Evolutionary conservation across 2,113 vertebrate species (phyloP).

Genomic region (Epinephelus moara): DNA sequence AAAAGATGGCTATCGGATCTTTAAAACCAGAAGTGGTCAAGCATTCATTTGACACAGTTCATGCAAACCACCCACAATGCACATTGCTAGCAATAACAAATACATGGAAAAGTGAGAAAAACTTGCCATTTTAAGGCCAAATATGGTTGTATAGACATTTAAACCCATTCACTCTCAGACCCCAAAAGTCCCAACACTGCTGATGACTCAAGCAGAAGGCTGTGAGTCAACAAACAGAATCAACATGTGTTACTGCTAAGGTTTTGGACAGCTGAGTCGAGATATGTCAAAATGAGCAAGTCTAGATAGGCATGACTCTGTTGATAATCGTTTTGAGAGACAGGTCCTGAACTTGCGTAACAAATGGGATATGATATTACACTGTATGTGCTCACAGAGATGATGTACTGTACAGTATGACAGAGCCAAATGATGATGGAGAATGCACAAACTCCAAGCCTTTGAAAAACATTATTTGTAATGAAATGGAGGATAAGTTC

Average conservation of each 20-base stretch:
- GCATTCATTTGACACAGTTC: constrained; percentile 13
- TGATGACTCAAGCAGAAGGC: constrained; percentile 2
- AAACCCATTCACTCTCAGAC: neutral
- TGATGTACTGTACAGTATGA: constrained; percentile 38
- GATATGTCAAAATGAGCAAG: constrained; percentile 8
- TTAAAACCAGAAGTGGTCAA: constrained; percentile 11
- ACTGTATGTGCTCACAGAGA: constrained; percentile 26
- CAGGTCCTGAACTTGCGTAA: constrained; percentile 4
- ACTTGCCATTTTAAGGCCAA: neutral
- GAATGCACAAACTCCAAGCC: constrained; percentile 16
- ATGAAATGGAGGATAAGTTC: constrained; percentile 42
- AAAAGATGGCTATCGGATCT: constrained; percentile 13
- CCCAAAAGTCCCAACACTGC: neutral
- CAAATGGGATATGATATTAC: constrained; percentile 35
- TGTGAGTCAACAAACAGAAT: constrained; percentile 11
- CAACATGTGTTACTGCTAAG: constrained; percentile 14
- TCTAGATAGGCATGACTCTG: constrained; percentile 24
- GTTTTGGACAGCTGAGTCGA: neutral
- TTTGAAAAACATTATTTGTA: constrained; percentile 9
- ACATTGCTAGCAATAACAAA: neutral
- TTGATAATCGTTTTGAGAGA: constrained; percentile 21
- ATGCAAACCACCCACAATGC: constrained; percentile 35
- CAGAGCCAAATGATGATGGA: constrained; percentile 38
- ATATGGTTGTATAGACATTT: neutral
- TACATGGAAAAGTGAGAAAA: neutral